Conservation (phyloP, 2,113 vertebrate species). For the Mesitornis unicolor region DNA sequence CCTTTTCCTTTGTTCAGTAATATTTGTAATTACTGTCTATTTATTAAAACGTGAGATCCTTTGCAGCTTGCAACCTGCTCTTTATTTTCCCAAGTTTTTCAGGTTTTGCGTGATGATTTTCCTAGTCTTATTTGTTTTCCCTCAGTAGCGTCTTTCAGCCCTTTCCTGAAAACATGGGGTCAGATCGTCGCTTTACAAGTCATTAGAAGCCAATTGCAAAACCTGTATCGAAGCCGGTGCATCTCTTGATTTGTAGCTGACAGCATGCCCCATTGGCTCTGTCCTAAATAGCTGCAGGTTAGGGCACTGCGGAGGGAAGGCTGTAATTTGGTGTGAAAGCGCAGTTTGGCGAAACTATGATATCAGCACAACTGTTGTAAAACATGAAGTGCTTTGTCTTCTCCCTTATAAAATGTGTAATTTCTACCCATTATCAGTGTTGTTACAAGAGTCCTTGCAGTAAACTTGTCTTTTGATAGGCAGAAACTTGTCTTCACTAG, state of each 20-base stretch:
- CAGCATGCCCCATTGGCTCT: not conserved
- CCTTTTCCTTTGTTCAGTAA: slow-evolving; percentile 51
- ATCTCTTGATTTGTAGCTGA: slow-evolving; percentile 18
- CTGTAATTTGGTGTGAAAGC: slow-evolving; percentile 60
- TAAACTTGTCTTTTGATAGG: slow-evolving; percentile 48
- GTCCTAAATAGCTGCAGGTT: slow-evolving; percentile 31
- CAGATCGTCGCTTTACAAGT: not conserved
- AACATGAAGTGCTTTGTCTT: slow-evolving; percentile 52
- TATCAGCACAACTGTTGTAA: slow-evolving; percentile 37
- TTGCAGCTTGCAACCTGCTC: not conserved
- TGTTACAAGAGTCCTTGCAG: slow-evolving; percentile 31
- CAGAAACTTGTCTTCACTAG: slow-evolving; percentile 46
- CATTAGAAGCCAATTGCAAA: not conserved
- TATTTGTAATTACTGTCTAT: slow-evolving; percentile 11
- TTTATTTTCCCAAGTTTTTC: not conserved
- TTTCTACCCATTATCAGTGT: slow-evolving; percentile 58
- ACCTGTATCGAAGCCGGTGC: not conserved
- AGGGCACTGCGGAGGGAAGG: slow-evolving; percentile 35
- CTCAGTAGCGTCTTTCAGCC: not conserved
- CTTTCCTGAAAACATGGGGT: not conserved
- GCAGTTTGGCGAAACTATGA: slow-evolving; percentile 51
- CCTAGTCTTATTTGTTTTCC: not conserved
- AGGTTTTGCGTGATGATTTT: not conserved
- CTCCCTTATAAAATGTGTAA: slow-evolving; percentile 48
- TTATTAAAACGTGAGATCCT: not conserved